Percentiles rank a stretch among this genome's conserved stretches.
Evolutionary conservation across 2,113 vertebrate species (phyloP).

Genomic region (Pluvianellus socialis): DNA sequence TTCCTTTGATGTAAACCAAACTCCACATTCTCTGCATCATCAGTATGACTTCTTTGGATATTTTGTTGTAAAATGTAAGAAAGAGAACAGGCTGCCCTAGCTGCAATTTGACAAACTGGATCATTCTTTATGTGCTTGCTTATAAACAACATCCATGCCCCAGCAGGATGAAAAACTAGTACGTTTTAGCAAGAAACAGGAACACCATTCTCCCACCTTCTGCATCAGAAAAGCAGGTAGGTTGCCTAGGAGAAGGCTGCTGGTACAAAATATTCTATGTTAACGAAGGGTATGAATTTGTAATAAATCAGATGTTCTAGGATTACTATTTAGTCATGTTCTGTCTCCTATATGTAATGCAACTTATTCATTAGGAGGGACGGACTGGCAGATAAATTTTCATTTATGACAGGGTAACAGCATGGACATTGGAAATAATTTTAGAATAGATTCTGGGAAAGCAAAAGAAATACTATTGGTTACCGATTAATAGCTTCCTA

Average conservation of each 20-base stretch:
- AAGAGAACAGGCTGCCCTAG: background rate
- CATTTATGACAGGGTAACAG: background rate
- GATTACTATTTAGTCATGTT: conserved; percentile 17
- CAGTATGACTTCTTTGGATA: background rate
- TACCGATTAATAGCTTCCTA: background rate
- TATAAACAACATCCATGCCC: background rate
- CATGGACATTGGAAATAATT: background rate
- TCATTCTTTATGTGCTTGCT: background rate
- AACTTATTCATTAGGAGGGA: background rate
- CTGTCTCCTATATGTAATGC: background rate
- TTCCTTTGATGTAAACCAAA: conserved; percentile 58
- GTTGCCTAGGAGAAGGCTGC: conserved; percentile 38
- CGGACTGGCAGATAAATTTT: background rate
- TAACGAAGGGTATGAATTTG: conserved; percentile 7
- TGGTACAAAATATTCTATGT: background rate
- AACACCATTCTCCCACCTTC: background rate
- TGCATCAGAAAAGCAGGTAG: conserved; percentile 31
- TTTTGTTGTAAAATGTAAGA: conserved; percentile 21
- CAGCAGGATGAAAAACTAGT: background rate
- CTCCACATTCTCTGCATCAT: conserved; percentile 28
- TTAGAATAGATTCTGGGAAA: background rate
- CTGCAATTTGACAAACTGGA: background rate
- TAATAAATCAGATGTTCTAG: conserved; percentile 33
- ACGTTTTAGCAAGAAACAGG: background rate
- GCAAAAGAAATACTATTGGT: background rate